These are phyloP conservation scores for Acanthococcus lagerstroemiae DNA, from an alignment of 2,888 invertebrate species.

Conservation along the genomic window DNA sequence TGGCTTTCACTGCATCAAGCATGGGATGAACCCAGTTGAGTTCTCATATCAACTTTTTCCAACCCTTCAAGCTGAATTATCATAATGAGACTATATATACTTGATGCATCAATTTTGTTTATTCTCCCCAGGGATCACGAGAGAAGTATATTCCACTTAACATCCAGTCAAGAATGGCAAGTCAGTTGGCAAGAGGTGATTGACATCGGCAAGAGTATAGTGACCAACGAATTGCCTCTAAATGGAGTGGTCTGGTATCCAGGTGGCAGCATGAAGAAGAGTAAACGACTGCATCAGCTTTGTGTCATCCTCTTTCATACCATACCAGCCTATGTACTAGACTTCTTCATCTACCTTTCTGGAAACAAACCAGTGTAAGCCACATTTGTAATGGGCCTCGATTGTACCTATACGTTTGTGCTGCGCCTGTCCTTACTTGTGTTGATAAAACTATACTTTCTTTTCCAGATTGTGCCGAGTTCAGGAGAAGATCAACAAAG, in stretches of 20 bases:
- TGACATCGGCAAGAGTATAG: slow-evolving; percentile 63
- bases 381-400: no score
- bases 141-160: slow-evolving; percentile 58
- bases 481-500: slow-evolving; percentile 71
- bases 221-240: slow-evolving; percentile 68
- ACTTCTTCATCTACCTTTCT: slow-evolving; percentile 61
- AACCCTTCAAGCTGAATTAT: no score
- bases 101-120: no score
- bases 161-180: slow-evolving; percentile 61
- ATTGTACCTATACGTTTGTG: not conserved
- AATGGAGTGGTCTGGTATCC: slow-evolving; percentile 80
- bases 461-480: slow-evolving; percentile 66
- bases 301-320: slow-evolving; percentile 80
- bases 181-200: slow-evolving; percentile 82
- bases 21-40: no score
- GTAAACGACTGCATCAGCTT: slow-evolving; percentile 64
- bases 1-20: no score
- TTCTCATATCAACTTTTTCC: no score
- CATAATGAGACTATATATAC: no score
- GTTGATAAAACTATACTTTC: not conserved
- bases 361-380: slow-evolving; percentile 82
- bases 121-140: slow-evolving; percentile 45
- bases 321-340: slow-evolving; percentile 78
- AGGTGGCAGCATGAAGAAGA: slow-evolving; percentile 76
- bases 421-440: not conserved